Evolutionary conservation across 2,113 vertebrate species (phyloP), one percentile per base, ranked within the genome.

Genomic region (Xyrauchen texanus): DNA sequence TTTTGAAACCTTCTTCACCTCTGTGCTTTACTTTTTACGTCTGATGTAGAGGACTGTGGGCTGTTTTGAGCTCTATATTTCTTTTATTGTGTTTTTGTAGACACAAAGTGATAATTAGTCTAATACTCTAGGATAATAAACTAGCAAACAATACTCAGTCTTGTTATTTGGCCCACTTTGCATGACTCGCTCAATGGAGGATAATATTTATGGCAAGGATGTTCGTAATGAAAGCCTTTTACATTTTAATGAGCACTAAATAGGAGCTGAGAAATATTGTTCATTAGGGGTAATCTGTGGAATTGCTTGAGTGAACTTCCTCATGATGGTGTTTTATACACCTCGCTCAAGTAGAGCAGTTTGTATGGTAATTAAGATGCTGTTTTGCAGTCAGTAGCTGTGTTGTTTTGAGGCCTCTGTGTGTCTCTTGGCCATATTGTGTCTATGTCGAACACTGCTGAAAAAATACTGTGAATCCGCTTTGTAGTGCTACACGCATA

Each of bases 361-460:
- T 97, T 98, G 94, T 93, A 95, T 98, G 96, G 93, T 97, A 97
- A 98, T 98, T 98, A 98, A 97, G 95, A 93, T 93, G 94, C 92
- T 92, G 93, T 95, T 95, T 94, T 93, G 93, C 94, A 95, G 94
- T 95, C 95, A 96, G 95, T 96, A 98, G 98, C 96, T 98, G 97
- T 95, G 94, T 94, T 96, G 62, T 81, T 84, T 82, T 11, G 44
- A 94, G 92, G 42, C 89, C 87, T 90, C 91, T 90, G 83, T 83
- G 81, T 85, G 86, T 87, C 21, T 34, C 21, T 34, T 34, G 21
- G 21, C 21, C 21, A 1, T 34, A 87, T 83, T 87, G 81, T 47
- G 60, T 84, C 73, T 85, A 88, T 89, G 88, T 88, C 85, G 85
- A 77, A 80, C 86, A 86, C 85, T 85, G 84, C 77, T 77, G 49